A percentile compares a stretch with the other conserved stretches of the same genome.
Evolutionary conservation across 2,888 invertebrate species (phyloP).

Genomic region (Drosophila testacea): DNA sequence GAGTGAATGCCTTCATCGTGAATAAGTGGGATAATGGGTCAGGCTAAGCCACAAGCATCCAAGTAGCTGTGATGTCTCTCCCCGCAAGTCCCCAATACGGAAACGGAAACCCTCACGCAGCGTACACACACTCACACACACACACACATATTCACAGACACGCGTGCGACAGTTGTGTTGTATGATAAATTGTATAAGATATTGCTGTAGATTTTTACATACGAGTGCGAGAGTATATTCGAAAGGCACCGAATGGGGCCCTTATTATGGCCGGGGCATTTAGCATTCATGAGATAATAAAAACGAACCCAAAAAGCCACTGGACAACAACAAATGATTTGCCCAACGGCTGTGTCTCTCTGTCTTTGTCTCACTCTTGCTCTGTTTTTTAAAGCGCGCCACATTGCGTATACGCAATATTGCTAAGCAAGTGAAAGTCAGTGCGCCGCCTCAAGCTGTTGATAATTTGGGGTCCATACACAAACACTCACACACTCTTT

Average conservation of each 20-base stretch:
- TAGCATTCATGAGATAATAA: slow-evolving; percentile 81
- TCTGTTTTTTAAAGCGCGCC: slow-evolving; percentile 48
- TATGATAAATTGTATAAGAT: slow-evolving; percentile 76
- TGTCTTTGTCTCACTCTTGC: slow-evolving; percentile 1
- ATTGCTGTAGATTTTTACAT: slow-evolving; percentile 72
- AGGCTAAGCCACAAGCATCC: slow-evolving; percentile 78
- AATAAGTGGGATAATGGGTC: slow-evolving; percentile 79
- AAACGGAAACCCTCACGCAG: slow-evolving; percentile 68
- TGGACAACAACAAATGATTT: slow-evolving; percentile 80
- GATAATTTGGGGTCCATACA: slow-evolving; percentile 67
- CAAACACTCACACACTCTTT: slow-evolving; percentile 26
- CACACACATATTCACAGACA: slow-evolving; percentile 20
- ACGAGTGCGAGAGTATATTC: slow-evolving; percentile 35
- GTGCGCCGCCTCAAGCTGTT: slow-evolving; percentile 68
- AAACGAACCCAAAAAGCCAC: slow-evolving; percentile 61
- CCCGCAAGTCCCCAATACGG: slow-evolving; percentile 4
- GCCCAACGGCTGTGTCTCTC: slow-evolving; percentile 38
- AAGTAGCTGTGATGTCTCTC: slow-evolving; percentile 55
- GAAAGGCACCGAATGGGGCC: slow-evolving; percentile 31
- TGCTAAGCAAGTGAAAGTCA: slow-evolving; percentile 67
- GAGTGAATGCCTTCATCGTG: slow-evolving; percentile 79
- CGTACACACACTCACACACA: slow-evolving; percentile 18
- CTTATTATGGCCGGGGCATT: slow-evolving; percentile 70
- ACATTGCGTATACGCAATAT: slow-evolving; percentile 76
- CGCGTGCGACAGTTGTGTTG: slow-evolving; percentile 62